Evolutionary conservation across 2,888 invertebrate genomes (phyloP), one percentile per base, ranked within the genome.

Genomic region (Hydropsyche betteni): DNA sequence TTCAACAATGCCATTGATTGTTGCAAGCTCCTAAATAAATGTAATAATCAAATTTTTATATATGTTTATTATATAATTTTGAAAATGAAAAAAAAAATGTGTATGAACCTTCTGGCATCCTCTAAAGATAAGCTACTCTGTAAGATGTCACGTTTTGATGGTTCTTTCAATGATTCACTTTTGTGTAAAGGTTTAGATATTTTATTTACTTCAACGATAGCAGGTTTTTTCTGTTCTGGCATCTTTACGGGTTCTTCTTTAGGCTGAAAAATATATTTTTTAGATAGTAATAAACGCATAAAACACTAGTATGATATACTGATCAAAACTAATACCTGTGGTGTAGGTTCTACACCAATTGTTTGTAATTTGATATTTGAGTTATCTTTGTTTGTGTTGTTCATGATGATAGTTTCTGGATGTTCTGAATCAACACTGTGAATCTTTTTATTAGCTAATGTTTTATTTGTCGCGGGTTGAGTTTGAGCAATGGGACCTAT

Each of bases 1-100:
- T 86, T 89, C 77, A 90, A 81, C 80, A 90, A 85, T 5, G 90
- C 90, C 84, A 90, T 90, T 5, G 90, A 90, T 82, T 89, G 90
- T 82, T 90, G 90, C 81, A 90, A 89, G 80, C 90, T 90, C 83
- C 88, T 88, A 14, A 52, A 52, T 52, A n/a, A n/a, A 52, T 52
- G 12, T 52, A 14, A 52, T n/a, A 12, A 52, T 52, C 1, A 14
- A 52, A 52, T 51, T 44, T 0, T 33, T 4, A 12, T 44, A n/a
- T n/a, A 14, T 44, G 24, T 16, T 44, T 51, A 2, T 10, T 33
- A 51, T 16, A 50, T 12, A 51, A 36, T 55, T 12, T 61, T 44
- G 1, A 44, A 44, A 44, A 10, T 44, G 44, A 44, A 44, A 44
- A 8, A 44, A 44, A 44, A 8, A 8, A 44, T 24, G 24, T 2